Base-by-base conservation (phyloP, 2,797 vertebrate species). In the Hemitrygon akajei region DNA sequence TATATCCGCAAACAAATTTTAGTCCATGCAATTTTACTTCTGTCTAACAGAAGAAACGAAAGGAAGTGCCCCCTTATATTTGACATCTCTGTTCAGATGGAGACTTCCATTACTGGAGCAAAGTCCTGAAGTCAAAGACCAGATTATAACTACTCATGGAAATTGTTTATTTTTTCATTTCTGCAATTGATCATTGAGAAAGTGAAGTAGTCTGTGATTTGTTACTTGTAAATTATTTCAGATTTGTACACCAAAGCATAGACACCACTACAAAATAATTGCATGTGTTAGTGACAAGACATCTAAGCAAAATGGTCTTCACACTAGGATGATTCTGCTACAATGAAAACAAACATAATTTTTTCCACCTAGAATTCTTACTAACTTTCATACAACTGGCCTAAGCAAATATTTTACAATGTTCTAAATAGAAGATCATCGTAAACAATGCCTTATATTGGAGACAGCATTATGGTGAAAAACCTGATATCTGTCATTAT, bases 371-470 rank as follows among this genome's bases (percentile, higher is more conserved):
- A 18, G 60, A 34, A 34, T 66, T 63, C 14, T 63, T 16, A 66
- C 30, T 20, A 34, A 89, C 18, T 27, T 25, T 9, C 81, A 84
- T 84, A 3, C 22, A 66, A 30, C 86, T 89, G 56, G n/a, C 60
- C 86, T 7, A 16, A 7, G n/a, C 1, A 66, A 73, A 34, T 91
- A 73, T 73, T 73, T 91, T 73, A 16, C 7, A 37, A 20, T 91
- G 34, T 73, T 91, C 3, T 91, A 71, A 25, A 91, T 91, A 25
- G 47, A 1, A 40, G 66, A 73, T 71, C 37, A 14, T 47, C 66
- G 47, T 89, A 89, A 89, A 89, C 58, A 89, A 89, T 91, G 69
- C 18, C 89, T 73, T 75, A 47, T 27, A 92, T 5, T 92, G 37
- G 71, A 92, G 22, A 75, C 47, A 22, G 40, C 37, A 47, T 92